Evolutionary conservation across 2,888 invertebrate genomes (phyloP).

Genomic region (Baronia brevicornis): DNA sequence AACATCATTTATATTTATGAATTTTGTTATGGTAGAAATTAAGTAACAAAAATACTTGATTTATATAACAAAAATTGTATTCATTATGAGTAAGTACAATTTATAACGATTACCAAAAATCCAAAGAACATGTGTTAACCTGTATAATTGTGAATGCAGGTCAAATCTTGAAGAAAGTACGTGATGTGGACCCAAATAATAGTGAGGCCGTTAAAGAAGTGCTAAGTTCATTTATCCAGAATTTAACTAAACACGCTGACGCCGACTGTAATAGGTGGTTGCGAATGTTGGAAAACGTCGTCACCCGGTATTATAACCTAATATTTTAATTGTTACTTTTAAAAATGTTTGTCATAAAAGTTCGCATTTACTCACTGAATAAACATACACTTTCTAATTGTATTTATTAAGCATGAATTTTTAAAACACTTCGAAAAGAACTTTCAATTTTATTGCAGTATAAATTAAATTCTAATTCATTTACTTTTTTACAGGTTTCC

Average conservation of each 20-base stretch:
- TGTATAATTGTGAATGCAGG: no score
- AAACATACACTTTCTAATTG: no score
- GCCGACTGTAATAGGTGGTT: constrained; percentile 41
- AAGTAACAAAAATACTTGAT: no score
- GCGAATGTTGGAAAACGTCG: constrained; percentile 38
- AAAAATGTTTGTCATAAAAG: not conserved
- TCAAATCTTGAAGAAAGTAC: constrained; percentile 50
- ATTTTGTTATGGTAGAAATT: no score
- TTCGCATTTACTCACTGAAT: no score
- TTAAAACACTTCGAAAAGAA: not conserved
- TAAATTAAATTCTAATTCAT: not conserved
- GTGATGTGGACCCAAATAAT: constrained; percentile 50
- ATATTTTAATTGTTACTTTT: constrained; percentile 8
- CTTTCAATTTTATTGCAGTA: not conserved
- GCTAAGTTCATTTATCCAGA: constrained; percentile 44
- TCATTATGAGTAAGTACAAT: constrained; percentile 20
- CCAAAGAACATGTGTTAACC: no score
- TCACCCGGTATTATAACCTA: constrained; percentile 59
- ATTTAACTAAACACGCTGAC: constrained; percentile 38
- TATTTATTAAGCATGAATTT: no score
- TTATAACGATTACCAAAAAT: no score
- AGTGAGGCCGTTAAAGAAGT: constrained; percentile 56
- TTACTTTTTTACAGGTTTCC: constrained; percentile 43
- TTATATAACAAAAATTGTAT: no score
- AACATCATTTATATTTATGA: no score